These are phyloP conservation scores for Hormaphis cornu DNA, from an alignment of 1,140 invertebrate genomes.

Conservation along the genomic window DNA sequence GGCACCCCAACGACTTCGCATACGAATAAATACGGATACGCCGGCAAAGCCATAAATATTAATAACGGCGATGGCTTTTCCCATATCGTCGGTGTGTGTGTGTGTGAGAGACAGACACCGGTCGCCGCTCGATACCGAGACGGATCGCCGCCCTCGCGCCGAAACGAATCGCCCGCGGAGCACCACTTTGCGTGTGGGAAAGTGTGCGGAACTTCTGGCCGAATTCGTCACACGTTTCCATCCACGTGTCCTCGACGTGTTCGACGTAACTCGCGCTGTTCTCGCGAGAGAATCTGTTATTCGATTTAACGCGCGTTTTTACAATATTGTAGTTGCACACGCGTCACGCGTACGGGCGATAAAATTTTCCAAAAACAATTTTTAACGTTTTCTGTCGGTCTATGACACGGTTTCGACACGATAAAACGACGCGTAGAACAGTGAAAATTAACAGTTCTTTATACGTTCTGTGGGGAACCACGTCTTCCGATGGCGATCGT, in stretches of 20 bases:
- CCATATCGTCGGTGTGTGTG: neutral
- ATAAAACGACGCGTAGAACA: too few relatives aligned
- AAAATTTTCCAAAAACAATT: too few relatives aligned
- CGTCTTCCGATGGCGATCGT: too few relatives aligned
- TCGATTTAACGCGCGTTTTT: too few relatives aligned
- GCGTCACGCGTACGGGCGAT: too few relatives aligned
- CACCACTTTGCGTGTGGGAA: slow-evolving; percentile 4
- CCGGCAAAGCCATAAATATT: neutral
- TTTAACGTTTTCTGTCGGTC: too few relatives aligned
- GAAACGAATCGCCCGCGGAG: neutral
- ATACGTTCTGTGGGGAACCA: too few relatives aligned
- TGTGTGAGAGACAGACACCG: slow-evolving; percentile 15
- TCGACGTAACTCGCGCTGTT: neutral
- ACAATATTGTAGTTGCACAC: too few relatives aligned
- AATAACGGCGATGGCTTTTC: slow-evolving; percentile 5
- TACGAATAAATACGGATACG: neutral
- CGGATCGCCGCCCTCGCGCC: neutral
- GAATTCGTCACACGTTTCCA: slow-evolving; percentile 7
- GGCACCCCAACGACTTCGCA: neutral
- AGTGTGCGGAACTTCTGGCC: slow-evolving; percentile 20
- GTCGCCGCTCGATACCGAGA: slow-evolving; percentile 2
- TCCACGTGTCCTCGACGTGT: neutral
- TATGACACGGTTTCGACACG: too few relatives aligned
- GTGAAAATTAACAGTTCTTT: too few relatives aligned
- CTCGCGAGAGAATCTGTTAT: neutral